Conservation (phyloP, 2,888 invertebrate genomes). For the Diabrotica balteata region DNA sequence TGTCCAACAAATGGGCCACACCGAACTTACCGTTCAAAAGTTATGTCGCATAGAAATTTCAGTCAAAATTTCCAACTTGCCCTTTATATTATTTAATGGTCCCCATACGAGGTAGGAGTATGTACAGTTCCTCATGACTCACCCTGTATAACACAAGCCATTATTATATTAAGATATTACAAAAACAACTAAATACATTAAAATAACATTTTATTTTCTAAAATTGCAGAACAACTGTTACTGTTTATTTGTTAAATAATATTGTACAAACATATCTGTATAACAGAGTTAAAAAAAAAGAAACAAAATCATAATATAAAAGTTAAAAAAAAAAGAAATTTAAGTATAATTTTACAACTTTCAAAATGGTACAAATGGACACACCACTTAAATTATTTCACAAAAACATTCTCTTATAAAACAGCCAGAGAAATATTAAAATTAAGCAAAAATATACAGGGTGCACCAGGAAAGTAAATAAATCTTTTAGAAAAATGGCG, state of each 20-base stretch:
- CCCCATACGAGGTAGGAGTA: too few species aligned
- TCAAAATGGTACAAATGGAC: constrained; percentile 23
- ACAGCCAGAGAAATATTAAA: constrained; percentile 23
- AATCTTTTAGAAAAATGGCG: constrained; percentile 2
- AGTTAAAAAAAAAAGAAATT: constrained; percentile 22
- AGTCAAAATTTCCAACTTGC: too few species aligned
- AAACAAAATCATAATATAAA: constrained; percentile 25
- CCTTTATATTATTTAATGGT: too few species aligned
- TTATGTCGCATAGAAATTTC: too few species aligned
- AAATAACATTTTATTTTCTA: constrained; percentile 50
- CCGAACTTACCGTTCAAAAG: too few species aligned
- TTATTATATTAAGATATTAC: too few species aligned
- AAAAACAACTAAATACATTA: constrained; percentile 34
- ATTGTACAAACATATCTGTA: constrained; percentile 35
- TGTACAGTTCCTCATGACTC: too few species aligned
- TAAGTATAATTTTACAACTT: constrained; percentile 30
- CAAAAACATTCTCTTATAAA: constrained; percentile 11
- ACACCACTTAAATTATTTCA: constrained; percentile 14
- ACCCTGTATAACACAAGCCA: too few species aligned
- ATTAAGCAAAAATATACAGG: constrained; percentile 17
- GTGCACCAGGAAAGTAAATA: constrained; percentile 13
- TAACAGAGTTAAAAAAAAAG: constrained; percentile 34
- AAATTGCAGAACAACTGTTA: constrained; percentile 46
- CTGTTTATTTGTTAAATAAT: constrained; percentile 42
- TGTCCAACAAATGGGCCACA: too few species aligned